Evolutionary conservation across 2,888 invertebrate species (phyloP).

Genomic region (Brachypterus glaber): DNA sequence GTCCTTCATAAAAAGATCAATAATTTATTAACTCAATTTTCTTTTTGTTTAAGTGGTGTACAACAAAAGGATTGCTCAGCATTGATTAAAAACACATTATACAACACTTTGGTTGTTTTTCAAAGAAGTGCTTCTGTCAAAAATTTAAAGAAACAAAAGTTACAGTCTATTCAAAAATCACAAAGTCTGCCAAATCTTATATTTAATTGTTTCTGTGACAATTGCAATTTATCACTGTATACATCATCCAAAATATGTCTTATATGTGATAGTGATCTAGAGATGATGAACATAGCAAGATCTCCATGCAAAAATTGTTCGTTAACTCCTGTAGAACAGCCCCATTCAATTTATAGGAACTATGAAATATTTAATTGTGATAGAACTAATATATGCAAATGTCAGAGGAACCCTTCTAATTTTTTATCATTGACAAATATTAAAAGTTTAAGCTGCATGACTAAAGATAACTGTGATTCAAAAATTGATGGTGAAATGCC

Average conservation of each 20-base stretch:
- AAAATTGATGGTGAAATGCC: slow-evolving; percentile 30
- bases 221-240: slow-evolving; percentile 20
- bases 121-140: slow-evolving; percentile 15
- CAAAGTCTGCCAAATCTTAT: slow-evolving; percentile 22
- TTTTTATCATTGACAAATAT: slow-evolving; percentile 36
- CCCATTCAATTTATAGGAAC: slow-evolving; percentile 30
- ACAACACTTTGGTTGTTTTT: slow-evolving; percentile 22
- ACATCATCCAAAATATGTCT: slow-evolving; percentile 28
- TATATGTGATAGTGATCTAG: slow-evolving; percentile 29
- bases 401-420: slow-evolving; percentile 31
- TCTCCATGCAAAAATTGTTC: slow-evolving; percentile 38
- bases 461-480: slow-evolving; percentile 33
- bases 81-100: slow-evolving; percentile 30
- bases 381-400: slow-evolving; percentile 30
- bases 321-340: slow-evolving; percentile 36
- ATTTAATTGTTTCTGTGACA: slow-evolving; percentile 18
- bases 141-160: background rate
- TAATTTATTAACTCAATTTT: slow-evolving; percentile 23
- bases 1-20: slow-evolving; percentile 26
- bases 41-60: slow-evolving; percentile 19
- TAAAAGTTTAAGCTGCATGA: slow-evolving; percentile 37
- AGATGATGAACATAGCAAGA: slow-evolving; percentile 37
- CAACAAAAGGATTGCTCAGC: slow-evolving; percentile 26
- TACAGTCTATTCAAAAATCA: slow-evolving; percentile 14
- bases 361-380: slow-evolving; percentile 34